phyloP scores from a whole-genome alignment of 2,888 invertebrate species.

The Drosophila subsilvestris region DNA sequence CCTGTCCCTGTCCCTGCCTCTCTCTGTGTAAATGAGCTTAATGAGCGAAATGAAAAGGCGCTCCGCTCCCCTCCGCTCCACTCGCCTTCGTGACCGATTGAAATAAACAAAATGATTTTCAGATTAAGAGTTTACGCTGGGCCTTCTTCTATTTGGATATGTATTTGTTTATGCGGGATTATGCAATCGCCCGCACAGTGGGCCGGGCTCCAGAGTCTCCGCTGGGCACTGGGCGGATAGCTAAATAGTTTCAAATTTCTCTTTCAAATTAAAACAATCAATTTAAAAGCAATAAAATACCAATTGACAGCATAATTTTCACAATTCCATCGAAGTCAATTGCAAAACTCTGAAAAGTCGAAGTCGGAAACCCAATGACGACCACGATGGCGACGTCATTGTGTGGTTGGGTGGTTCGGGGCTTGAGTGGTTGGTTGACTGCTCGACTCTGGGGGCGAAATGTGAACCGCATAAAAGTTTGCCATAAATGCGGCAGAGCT shows the following conservation, averaged over 20 bases:
- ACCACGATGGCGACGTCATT: constrained; percentile 30
- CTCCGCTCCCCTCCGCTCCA: neutral
- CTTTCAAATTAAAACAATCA: constrained; percentile 37
- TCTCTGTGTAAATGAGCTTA: constrained; percentile 59
- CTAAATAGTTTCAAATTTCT: neutral
- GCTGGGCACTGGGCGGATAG: too few species aligned
- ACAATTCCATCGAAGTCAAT: constrained; percentile 48
- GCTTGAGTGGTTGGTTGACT: neutral
- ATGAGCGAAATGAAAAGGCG: constrained; percentile 61
- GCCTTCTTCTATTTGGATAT: constrained; percentile 32
- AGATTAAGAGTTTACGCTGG: constrained; percentile 62
- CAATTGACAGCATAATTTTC: constrained; percentile 67
- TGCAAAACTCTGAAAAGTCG: constrained; percentile 54
- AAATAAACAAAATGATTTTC: constrained; percentile 74
- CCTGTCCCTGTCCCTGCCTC: constrained; percentile 20
- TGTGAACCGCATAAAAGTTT: constrained; percentile 52
- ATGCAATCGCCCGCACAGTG: constrained; percentile 75
- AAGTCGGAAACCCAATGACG: constrained; percentile 18
- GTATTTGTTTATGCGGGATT: constrained; percentile 62
- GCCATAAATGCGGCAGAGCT: constrained; percentile 29
- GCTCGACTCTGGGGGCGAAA: constrained; percentile 33
- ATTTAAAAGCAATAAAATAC: constrained; percentile 75
- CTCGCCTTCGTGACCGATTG: constrained; percentile 43
- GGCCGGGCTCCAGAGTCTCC: constrained; percentile 14
- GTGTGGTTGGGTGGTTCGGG: constrained; percentile 25